A percentile compares a stretch with the other conserved stretches of the same genome.
phyloP scores from a whole-genome alignment of 2,797 vertebrate species.

The Pteropus rufus region DNA sequence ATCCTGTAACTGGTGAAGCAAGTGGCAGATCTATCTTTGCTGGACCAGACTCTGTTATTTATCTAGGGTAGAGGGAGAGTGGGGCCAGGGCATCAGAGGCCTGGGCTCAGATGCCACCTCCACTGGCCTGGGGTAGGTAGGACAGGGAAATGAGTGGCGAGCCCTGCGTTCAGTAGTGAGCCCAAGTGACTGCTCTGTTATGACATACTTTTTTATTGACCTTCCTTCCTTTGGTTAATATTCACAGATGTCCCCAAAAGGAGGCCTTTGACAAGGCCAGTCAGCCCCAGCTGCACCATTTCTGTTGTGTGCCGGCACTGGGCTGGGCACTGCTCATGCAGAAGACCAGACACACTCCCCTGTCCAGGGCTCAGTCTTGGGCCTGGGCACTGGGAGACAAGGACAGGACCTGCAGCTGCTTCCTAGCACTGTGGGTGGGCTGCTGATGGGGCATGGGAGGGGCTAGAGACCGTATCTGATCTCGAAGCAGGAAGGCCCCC shows the following conservation, averaged over 20 bases:
- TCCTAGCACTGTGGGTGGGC: neutral
- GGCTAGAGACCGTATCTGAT: neutral
- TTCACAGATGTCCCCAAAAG: neutral
- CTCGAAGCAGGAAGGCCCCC: neutral
- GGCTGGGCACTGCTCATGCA: no score
- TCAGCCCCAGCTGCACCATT: neutral
- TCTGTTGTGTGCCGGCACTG: neutral
- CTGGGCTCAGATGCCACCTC: neutral
- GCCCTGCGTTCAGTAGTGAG: neutral
- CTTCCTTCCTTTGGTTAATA: neutral
- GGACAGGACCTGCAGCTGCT: neutral
- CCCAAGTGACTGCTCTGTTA: rapidly evolving
- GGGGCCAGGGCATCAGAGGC: neutral
- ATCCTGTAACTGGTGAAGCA: neutral
- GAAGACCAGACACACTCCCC: neutral
- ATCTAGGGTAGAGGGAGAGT: neutral
- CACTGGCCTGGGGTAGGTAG: neutral
- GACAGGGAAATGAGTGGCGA: no score
- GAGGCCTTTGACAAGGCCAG: neutral
- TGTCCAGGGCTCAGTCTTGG: neutral
- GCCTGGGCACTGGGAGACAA: neutral
- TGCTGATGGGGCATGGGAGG: neutral
- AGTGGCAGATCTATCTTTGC: neutral
- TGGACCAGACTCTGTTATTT: neutral
- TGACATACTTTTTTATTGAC: neutral